These are phyloP conservation scores for Chloebia gouldiae DNA, from an alignment of 2,113 vertebrate species.

Conservation along the genomic window DNA sequence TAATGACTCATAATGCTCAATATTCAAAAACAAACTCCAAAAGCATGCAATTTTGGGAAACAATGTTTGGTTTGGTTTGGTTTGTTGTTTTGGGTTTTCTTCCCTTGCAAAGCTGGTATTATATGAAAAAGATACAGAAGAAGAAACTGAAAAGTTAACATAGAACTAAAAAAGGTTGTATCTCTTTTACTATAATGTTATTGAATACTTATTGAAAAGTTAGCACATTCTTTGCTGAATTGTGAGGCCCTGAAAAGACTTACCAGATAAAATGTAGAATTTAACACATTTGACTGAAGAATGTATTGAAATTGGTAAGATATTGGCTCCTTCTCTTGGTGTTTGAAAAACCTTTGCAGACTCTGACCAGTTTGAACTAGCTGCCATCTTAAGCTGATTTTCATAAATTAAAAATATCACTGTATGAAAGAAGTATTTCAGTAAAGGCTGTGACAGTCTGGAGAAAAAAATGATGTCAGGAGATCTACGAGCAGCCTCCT, in stretches of 20 bases:
- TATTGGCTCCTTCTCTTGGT: neutral
- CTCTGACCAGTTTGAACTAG: neutral
- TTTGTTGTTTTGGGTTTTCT: neutral
- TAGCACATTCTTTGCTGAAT: neutral
- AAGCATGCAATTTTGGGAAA: neutral
- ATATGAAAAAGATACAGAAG: neutral
- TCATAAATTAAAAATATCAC: neutral
- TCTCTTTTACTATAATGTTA: neutral
- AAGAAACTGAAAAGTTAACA: neutral
- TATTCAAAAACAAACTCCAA: constrained; percentile 11
- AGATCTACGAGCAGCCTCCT: neutral
- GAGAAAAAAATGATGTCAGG: neutral
- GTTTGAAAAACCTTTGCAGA: neutral
- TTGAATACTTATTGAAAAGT: neutral
- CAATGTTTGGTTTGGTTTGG: neutral
- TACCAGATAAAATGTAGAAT: neutral
- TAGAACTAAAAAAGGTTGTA: neutral
- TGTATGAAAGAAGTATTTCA: neutral
- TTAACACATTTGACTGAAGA: neutral
- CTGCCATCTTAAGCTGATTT: neutral
- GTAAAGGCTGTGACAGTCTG: neutral
- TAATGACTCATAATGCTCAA: constrained; percentile 19
- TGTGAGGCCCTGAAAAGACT: neutral
- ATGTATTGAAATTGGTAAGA: neutral
- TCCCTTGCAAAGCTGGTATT: neutral